Conservation (phyloP, 2,797 vertebrate species). For the Leontopithecus rosalia region DNA sequence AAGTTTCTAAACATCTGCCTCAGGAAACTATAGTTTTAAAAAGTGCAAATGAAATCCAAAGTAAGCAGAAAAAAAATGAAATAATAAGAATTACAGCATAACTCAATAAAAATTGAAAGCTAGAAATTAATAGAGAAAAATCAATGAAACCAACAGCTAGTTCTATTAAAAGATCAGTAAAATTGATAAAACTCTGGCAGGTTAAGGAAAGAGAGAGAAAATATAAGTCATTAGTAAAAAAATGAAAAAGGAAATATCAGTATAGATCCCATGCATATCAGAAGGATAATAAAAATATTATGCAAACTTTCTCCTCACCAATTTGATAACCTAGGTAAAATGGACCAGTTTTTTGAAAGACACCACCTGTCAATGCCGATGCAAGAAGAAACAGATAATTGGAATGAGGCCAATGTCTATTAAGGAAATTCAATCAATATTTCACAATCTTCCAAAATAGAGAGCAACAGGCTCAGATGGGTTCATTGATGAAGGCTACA, state of each 20-base stretch:
- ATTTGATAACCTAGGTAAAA: not conserved
- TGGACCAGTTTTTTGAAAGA: not conserved
- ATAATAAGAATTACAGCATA: not conserved
- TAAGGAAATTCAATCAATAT: not conserved
- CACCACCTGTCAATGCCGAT: not conserved
- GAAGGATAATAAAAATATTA: not conserved
- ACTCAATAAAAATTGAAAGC: not conserved
- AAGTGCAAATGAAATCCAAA: not conserved
- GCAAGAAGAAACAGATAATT: not conserved
- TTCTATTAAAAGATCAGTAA: not conserved
- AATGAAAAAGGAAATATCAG: not conserved
- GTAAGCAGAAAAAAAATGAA: not conserved
- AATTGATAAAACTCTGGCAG: not conserved
- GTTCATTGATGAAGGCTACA: not conserved
- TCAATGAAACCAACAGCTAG: not conserved
- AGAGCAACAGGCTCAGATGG: not conserved
- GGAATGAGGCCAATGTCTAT: not conserved
- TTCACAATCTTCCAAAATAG: not conserved
- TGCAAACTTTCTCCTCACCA: not conserved
- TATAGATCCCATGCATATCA: not conserved
- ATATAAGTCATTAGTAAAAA: not conserved
- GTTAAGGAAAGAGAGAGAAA: not conserved
- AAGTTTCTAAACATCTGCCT: not conserved
- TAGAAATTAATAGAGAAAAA: not conserved
- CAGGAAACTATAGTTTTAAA: not conserved